Evolutionary conservation across 2,113 vertebrate species (phyloP).

Genomic region (Syngnathus scovelli): DNA sequence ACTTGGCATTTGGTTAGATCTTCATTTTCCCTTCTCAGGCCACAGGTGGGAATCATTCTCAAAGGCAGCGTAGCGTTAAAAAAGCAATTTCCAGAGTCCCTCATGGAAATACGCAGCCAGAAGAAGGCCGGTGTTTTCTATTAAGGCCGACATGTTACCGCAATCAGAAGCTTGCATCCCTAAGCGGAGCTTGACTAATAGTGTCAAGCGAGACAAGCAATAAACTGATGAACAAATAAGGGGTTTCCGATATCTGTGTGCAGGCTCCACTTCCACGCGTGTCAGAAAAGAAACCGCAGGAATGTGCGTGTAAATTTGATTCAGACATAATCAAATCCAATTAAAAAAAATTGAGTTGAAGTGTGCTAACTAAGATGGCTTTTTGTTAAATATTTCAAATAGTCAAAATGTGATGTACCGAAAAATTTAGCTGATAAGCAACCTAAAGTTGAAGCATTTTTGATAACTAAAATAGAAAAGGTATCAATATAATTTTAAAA

Average conservation of each 20-base stretch:
- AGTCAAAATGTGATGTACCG: not conserved
- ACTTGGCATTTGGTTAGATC: not conserved
- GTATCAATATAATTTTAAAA: not conserved
- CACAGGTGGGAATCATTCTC: slow-evolving; percentile 72
- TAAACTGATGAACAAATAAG: slow-evolving; percentile 52
- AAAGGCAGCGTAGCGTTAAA: slow-evolving; percentile 56
- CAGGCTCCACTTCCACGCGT: slow-evolving; percentile 33
- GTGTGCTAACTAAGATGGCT: not conserved
- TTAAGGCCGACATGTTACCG: slow-evolving; percentile 62
- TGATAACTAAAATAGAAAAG: not conserved
- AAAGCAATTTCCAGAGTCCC: slow-evolving; percentile 31
- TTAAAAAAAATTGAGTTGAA: not conserved
- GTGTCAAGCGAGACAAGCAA: slow-evolving; percentile 61
- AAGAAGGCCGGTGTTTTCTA: slow-evolving; percentile 41
- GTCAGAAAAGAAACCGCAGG: slow-evolving; percentile 39
- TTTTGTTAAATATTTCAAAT: not conserved
- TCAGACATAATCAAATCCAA: not conserved
- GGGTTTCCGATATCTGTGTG: slow-evolving; percentile 31
- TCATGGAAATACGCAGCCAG: slow-evolving; percentile 15
- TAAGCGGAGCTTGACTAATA: slow-evolving; percentile 66
- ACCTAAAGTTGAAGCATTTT: too few relatives aligned
- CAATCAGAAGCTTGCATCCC: slow-evolving; percentile 57
- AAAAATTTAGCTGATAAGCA: too few relatives aligned
- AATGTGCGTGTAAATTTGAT: slow-evolving; percentile 22
- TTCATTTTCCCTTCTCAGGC: slow-evolving; percentile 18